Conservation (phyloP, 2,888 invertebrate species). For the Helleia helle region DNA sequence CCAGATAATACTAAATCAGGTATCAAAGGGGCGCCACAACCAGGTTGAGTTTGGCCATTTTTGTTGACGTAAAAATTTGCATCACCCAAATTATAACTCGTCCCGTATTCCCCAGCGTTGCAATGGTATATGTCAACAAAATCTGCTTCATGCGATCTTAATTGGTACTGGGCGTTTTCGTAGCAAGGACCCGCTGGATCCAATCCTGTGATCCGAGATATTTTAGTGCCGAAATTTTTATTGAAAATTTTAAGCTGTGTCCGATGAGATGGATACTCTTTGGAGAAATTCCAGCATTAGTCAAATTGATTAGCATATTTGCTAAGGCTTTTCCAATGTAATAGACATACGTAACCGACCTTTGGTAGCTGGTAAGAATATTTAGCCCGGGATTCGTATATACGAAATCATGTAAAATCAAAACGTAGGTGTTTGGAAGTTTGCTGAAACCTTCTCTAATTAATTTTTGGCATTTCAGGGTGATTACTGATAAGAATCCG, state of each 20-base stretch:
- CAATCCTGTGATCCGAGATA: constrained; percentile 49
- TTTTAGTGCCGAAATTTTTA: constrained; percentile 35
- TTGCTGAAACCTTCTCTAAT: constrained; percentile 45
- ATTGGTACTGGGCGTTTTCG: constrained; percentile 49
- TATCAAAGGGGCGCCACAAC: constrained; percentile 52
- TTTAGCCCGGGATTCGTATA: constrained; percentile 52
- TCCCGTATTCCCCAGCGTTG: constrained; percentile 68
- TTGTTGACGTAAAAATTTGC: constrained; percentile 75
- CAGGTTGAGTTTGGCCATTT: constrained; percentile 71
- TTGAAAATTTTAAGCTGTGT: constrained; percentile 48
- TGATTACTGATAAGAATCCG: constrained; percentile 53
- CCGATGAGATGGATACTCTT: constrained; percentile 54
- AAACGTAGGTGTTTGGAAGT: constrained; percentile 49
- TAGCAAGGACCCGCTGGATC: constrained; percentile 66
- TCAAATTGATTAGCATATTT: constrained; percentile 36
- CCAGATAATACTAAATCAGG: constrained; percentile 48
- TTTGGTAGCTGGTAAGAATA: constrained; percentile 46
- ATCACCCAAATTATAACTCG: constrained; percentile 63
- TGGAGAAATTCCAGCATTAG: constrained; percentile 37
- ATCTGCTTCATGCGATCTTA: constrained; percentile 69
- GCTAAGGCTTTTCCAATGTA: constrained; percentile 54
- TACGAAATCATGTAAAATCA: constrained; percentile 55
- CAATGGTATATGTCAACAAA: constrained; percentile 77
- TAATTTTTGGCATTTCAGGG: constrained; percentile 43
- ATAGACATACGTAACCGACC: constrained; percentile 50